Evolutionary conservation across 2,797 vertebrate genomes (phyloP), one percentile per base, ranked within the genome.

Genomic region (Sebastes nivosus): DNA sequence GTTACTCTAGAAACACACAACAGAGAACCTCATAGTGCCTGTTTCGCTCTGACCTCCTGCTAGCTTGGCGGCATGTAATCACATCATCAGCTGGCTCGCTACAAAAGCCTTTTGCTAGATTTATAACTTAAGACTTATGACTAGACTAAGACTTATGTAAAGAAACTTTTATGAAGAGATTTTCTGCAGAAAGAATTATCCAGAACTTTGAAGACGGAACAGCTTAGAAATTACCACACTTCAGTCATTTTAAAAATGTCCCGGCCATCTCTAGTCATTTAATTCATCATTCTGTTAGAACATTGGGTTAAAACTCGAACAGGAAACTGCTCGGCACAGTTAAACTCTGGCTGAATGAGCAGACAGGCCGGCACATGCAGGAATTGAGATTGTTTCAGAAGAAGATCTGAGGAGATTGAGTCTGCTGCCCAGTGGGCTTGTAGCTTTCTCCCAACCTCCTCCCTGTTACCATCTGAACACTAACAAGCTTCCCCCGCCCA

Each of bases 41-140:
- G 25, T 75, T 82, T 64, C 1, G 3, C 57, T 86, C 67, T 9
- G 25, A 66, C 67, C 29, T 57, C 61, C 55, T 55, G 64, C 63
- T 73, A 59, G 63, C 67, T 78, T 12, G 32, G 54, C 16, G 1
- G 77, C 24, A 65, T 58, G 55, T 71, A 64, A 81, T 82, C 32
- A 50, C 79, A 86, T 80, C 36, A 86, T 82, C 86, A 88, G 79
- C 85, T 82, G 82, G 36, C 27, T 72, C 27, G 18, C 77, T 67
- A 58, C 72, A 77, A 64, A 72, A 8, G 75, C 70, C 63, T 71
- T 77, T 71, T 75, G 69, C 42, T 82, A 32, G 27, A 70, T 34
- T 69, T 46, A 14, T 9, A 24, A 22, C 38, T 25, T 25, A 4
- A 13, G 60, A 55, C n/a, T 32, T 16, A 7, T 8, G n/a, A 27